Evolutionary conservation across 2,888 invertebrate species (phyloP), one percentile per base, ranked within the genome.

Genomic region (Scaptomyza caliginosa): DNA sequence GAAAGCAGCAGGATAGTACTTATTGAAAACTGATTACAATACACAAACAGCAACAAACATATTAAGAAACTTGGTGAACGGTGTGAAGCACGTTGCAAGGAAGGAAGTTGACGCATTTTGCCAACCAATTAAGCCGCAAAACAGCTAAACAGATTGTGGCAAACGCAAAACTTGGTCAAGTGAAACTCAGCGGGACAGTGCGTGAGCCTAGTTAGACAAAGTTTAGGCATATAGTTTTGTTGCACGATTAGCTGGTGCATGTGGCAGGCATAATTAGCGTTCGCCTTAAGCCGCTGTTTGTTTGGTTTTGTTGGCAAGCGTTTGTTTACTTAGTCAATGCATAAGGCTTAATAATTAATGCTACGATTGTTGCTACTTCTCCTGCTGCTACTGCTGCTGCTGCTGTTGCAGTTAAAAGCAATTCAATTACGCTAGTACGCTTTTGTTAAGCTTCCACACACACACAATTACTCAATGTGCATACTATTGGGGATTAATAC

Each of bases 21-120:
- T 70, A 81, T 78, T 85, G 86, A 74, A 71, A 85, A 82, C 85
- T 77, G 82, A 72, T 79, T 73, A 68, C 72, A n/a, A n/a, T n/a
- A 30, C 11, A 30, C 30, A 30, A 11, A 62, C 40, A 59, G 32
- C 43, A 30, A 60, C 67, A 77, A 76, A 67, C 52, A 57, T 64
- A 64, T 74, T 64, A 68, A 64, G 62, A 43, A 32, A 54, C 54
- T 16, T 10, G 1, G 26, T 54, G 36, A 71, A 36, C 38, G 46
- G 26, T 13, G 5, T n/a, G n/a, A n/a, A 13, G 17, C 28, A 5
- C 1, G 13, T 19, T 10, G 17, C 19, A 17, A 4, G 43, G n/a
- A 28, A 28, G 45, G 43, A 66, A 58, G 73, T 57, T 64, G 69
- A 62, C 57, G 68, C 77, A 81, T 84, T 80, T 86, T 80, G 83